These are phyloP conservation scores for Pantherophis alleghaniensis DNA, from an alignment of 2,797 vertebrate species.

Conservation along the genomic window DNA sequence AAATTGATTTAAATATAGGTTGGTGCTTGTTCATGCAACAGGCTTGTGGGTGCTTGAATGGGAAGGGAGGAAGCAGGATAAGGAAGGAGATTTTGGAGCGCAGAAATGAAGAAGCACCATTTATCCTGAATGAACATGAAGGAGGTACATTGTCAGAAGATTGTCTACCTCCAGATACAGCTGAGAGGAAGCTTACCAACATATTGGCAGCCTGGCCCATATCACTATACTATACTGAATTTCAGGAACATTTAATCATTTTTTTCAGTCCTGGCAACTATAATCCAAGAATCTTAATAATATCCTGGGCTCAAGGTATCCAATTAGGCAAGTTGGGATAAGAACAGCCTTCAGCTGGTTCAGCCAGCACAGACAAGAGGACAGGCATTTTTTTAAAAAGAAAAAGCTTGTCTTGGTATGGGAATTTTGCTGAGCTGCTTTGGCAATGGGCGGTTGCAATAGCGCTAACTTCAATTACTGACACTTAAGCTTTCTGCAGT, in stretches of 20 bases:
- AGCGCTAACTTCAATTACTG: background rate
- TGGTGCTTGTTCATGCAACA: constrained; percentile 58
- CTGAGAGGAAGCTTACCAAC: background rate
- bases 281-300: constrained; percentile 72
- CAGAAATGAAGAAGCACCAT: background rate
- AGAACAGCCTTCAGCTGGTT: constrained; percentile 63
- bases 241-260: constrained; percentile 60
- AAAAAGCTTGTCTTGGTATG: constrained; percentile 2
- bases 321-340: constrained; percentile 75
- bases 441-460: background rate
- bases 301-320: constrained; percentile 70
- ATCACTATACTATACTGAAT: constrained; percentile 25
- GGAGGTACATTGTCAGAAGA: background rate
- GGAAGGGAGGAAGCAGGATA: constrained; percentile 16
- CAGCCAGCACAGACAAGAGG: constrained; percentile 44
- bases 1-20: constrained; percentile 67
- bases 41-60: constrained; percentile 56
- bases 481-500: background rate
- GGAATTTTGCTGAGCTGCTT: background rate
- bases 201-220: background rate
- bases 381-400: background rate
- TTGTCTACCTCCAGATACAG: too few species aligned
- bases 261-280: constrained; percentile 42
- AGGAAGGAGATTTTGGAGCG: background rate
- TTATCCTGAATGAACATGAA: background rate